phyloP scores from a whole-genome alignment of 2,113 vertebrate species.

The rabbit (Oryctolagus cuniculus) region DNA sequence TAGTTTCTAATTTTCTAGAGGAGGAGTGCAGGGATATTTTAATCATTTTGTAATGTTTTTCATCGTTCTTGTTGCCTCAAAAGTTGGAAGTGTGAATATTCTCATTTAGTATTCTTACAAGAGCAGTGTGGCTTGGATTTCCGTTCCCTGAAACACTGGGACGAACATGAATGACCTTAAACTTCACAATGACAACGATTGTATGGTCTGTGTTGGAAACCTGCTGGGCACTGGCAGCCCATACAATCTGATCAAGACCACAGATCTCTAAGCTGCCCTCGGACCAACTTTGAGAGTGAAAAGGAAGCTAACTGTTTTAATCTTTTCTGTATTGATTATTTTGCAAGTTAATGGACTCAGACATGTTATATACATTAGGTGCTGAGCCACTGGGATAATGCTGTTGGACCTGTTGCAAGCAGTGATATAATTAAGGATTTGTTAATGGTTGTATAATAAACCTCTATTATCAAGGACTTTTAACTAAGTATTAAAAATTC shows the following conservation, averaged over 20 bases:
- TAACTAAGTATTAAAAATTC: constrained; percentile 77
- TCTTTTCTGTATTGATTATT: constrained; percentile 76
- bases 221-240: constrained; percentile 52
- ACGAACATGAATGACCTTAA: constrained; percentile 70
- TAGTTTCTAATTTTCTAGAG: constrained; percentile 67
- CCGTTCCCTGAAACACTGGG: background rate
- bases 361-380: constrained; percentile 73
- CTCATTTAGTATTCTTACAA: constrained; percentile 64
- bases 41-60: constrained; percentile 47
- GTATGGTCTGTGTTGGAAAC: constrained; percentile 55
- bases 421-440: constrained; percentile 80
- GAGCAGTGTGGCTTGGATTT: constrained; percentile 38
- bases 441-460: constrained; percentile 71
- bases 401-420: constrained; percentile 62
- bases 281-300: constrained; percentile 73
- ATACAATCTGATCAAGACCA: constrained; percentile 63
- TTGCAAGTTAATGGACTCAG: constrained; percentile 71
- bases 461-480: constrained; percentile 72
- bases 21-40: constrained; percentile 58
- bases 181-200: constrained; percentile 50
- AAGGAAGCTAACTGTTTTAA: constrained; percentile 73
- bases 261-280: constrained; percentile 70
- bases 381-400: constrained; percentile 67
- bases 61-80: constrained; percentile 50
- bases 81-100: constrained; percentile 59